phyloP scores from a whole-genome alignment of 2,888 invertebrate species.

The Gari tellinella region DNA sequence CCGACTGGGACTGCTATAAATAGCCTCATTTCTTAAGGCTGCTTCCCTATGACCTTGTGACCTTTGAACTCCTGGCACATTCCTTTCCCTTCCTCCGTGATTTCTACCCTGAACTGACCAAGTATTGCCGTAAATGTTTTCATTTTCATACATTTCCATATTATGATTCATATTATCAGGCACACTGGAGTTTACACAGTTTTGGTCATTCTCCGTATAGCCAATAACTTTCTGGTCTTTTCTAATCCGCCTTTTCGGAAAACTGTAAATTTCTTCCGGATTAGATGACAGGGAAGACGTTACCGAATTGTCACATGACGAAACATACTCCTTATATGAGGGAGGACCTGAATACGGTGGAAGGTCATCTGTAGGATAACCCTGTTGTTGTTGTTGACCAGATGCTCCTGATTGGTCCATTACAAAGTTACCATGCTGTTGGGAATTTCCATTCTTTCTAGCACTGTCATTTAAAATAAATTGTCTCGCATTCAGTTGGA shows the following conservation, averaged over 20 bases:
- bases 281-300: conserved; percentile 59
- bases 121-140: too few species aligned
- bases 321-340: conserved; percentile 67
- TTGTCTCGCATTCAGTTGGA: conserved; percentile 57
- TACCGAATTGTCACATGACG: conserved; percentile 62
- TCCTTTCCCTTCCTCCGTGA: too few species aligned
- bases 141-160: too few species aligned
- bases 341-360: conserved; percentile 73
- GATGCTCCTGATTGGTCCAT: neutral
- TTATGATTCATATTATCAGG: too few species aligned
- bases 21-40: conserved; percentile 5
- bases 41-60: too few species aligned
- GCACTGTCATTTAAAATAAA: conserved; percentile 23
- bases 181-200: neutral
- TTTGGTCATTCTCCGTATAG: conserved; percentile 3
- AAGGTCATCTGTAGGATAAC: conserved; percentile 39
- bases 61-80: neutral
- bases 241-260: conserved; percentile 31
- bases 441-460: too few species aligned
- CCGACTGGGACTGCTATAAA: conserved; percentile 39
- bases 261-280: conserved; percentile 54
- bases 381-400: neutral
- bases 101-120: too few species aligned
- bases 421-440: neutral
- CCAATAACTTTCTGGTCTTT: conserved; percentile 8